Evolutionary conservation across 2,797 vertebrate genomes (phyloP).

Genomic region (Sebastes kiyomatsui): DNA sequence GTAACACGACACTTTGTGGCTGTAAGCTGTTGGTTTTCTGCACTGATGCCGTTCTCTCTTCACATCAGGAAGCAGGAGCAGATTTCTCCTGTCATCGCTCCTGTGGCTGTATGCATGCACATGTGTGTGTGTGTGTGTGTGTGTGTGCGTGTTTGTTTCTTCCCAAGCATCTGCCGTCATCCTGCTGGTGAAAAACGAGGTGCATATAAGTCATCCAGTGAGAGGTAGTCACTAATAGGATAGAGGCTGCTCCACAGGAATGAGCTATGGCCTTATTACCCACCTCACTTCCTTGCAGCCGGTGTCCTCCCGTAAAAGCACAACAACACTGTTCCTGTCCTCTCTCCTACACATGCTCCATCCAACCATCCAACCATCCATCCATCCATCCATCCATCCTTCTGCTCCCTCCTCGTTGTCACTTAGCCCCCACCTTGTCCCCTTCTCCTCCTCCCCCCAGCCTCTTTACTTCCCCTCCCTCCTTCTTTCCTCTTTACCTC

Average conservation of each 20-base stretch:
- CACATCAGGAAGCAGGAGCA: slow-evolving; percentile 51
- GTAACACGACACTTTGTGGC: not conserved
- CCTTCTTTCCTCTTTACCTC: slow-evolving; percentile 9
- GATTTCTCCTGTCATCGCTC: slow-evolving; percentile 56
- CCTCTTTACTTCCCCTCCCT: not conserved
- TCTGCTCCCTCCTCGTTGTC: not conserved
- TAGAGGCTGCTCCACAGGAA: slow-evolving; percentile 66
- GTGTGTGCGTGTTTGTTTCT: slow-evolving; percentile 43
- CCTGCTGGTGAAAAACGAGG: slow-evolving; percentile 76
- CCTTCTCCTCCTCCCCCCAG: not conserved
- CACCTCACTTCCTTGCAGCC: slow-evolving; percentile 67
- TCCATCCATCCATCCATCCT: not conserved
- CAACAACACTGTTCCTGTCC: slow-evolving; percentile 55
- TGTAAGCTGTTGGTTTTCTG: slow-evolving; percentile 17
- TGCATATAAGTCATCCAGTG: slow-evolving; percentile 82
- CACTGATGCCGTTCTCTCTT: slow-evolving; percentile 37
- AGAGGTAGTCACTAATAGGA: slow-evolving; percentile 81
- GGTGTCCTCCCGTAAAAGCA: slow-evolving; percentile 72
- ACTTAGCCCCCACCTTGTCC: slow-evolving; percentile 5
- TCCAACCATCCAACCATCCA: slow-evolving; percentile 14
- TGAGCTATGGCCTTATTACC: slow-evolving; percentile 81
- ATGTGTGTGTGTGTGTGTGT: slow-evolving; percentile 13
- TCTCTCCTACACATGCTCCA: slow-evolving; percentile 18
- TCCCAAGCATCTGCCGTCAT: slow-evolving; percentile 76
- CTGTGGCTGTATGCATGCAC: slow-evolving; percentile 26